Evolutionary conservation across 2,797 vertebrate genomes (phyloP).

Genomic region (Clarias laeviceps): DNA sequence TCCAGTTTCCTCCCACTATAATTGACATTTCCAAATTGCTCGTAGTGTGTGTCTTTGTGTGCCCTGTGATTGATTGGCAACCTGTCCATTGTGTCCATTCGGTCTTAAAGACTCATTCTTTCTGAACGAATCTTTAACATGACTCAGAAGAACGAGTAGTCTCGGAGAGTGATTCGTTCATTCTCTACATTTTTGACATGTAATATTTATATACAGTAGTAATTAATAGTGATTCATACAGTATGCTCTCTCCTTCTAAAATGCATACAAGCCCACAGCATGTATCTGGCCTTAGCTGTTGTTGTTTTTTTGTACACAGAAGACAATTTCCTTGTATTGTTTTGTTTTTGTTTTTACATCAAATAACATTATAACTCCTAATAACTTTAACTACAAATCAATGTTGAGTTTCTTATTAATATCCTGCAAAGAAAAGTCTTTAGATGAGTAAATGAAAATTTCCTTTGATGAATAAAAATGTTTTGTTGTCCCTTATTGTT

Average conservation of each 20-base stretch:
- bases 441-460: neutral
- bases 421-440: neutral
- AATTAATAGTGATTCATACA: neutral
- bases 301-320: neutral
- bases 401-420: neutral
- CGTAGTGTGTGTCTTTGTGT: no score
- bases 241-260: neutral
- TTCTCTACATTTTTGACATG: no score
- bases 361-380: no score
- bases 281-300: neutral
- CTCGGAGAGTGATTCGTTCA: no score
- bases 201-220: neutral
- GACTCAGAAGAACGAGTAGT: no score
- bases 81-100: no score
- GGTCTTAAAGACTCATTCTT: no score
- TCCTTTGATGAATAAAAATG: no score
- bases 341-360: neutral
- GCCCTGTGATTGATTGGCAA: no score
- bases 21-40: no score
- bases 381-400: neutral
- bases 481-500: slow-evolving; percentile 1
- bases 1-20: no score
- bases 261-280: neutral
- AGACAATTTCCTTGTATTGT: neutral
- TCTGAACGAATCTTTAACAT: no score